These are phyloP conservation scores for Xanthorhoe designata DNA, from an alignment of 2,888 invertebrate genomes.

Conservation along the genomic window DNA sequence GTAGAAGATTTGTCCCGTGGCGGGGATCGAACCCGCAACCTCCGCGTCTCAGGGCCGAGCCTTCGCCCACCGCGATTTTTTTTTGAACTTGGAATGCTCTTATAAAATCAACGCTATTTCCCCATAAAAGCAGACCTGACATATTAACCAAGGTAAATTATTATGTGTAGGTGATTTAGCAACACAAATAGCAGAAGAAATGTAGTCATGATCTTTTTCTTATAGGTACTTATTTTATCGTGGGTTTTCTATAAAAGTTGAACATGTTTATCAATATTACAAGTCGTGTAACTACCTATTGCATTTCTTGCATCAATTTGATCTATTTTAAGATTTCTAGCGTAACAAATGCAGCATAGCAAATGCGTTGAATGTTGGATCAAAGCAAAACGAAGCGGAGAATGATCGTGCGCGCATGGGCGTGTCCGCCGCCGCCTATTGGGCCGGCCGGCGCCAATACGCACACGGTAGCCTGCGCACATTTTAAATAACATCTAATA, in stretches of 20 bases:
- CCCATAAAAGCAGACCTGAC: no score
- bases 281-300: neutral
- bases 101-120: no score
- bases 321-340: conserved; percentile 22
- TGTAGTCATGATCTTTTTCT: no score
- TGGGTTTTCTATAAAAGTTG: neutral
- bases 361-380: conserved; percentile 22
- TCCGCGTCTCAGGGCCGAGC: no score
- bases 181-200: no score
- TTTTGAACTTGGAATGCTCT: no score
- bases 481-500: conserved; percentile 47
- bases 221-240: no score
- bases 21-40: no score
- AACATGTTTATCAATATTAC: neutral
- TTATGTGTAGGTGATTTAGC: no score
- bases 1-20: no score
- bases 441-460: conserved; percentile 79
- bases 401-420: conserved; percentile 57
- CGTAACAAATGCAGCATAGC: conserved; percentile 16
- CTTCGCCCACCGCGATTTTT: no score
- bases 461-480: conserved; percentile 71
- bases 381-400: conserved; percentile 32
- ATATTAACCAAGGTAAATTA: no score
- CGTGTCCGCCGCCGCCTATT: conserved; percentile 74
- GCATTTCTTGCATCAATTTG: conserved; percentile 3